Conservation (phyloP, 2,797 vertebrate species). For the Dicrostonyx torquatus region DNA sequence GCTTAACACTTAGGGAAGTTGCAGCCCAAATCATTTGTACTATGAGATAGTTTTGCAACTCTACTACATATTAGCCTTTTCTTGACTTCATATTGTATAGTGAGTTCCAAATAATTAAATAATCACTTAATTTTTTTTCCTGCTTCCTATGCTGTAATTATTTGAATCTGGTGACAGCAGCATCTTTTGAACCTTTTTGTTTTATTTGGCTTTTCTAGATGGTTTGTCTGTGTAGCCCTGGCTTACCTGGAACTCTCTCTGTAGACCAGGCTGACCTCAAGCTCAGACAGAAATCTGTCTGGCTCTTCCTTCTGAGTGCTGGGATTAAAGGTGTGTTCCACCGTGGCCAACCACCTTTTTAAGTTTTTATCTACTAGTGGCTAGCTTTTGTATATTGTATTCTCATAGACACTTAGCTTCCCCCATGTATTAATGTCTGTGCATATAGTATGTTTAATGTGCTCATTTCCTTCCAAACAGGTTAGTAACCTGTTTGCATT, state of each 20-base stretch:
- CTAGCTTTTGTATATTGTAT: constrained; percentile 26
- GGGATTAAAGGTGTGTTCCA: not conserved
- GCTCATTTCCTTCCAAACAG: constrained; percentile 47
- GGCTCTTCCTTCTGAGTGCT: not conserved
- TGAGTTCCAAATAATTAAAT: constrained; percentile 49
- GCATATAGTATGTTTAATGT: constrained; percentile 37
- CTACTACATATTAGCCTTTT: constrained; percentile 11
- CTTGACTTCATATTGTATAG: constrained; percentile 8
- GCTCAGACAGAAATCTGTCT: not conserved
- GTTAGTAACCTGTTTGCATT: constrained; percentile 30
- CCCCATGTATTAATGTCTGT: constrained; percentile 3
- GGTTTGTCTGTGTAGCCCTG: not conserved
- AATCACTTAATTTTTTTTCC: constrained; percentile 54
- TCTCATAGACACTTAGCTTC: constrained; percentile 33
- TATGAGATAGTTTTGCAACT: constrained; percentile 13
- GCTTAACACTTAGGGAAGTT: constrained; percentile 32
- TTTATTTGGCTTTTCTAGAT: not conserved
- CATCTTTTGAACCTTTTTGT: constrained; percentile 30
- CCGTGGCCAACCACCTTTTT: not conserved
- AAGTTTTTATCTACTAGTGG: constrained; percentile 32
- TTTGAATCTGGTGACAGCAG: not conserved
- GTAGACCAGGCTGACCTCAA: not conserved
- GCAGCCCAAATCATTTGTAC: not conserved
- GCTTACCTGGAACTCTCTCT: not conserved
- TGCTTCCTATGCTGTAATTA: not conserved